Percentiles rank a stretch among this genome's conserved stretches.
Conservation (phyloP, 2,113 vertebrate genomes). For the Lipophrys pholis region DNA sequence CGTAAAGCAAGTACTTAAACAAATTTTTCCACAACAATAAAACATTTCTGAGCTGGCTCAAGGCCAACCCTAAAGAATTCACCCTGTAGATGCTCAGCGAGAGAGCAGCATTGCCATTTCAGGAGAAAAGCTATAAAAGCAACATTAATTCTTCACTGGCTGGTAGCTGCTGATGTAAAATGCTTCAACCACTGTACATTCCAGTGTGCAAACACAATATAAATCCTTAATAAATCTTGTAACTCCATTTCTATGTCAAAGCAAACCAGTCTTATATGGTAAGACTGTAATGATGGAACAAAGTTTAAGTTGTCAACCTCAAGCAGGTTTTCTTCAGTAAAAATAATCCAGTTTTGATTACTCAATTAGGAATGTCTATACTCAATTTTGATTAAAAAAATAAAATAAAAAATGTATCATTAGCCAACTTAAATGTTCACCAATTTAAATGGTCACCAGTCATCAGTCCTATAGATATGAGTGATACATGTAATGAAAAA, state of each 20-base stretch:
- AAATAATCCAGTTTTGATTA: constrained; percentile 11
- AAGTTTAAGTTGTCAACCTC: constrained; percentile 26
- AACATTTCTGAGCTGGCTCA: constrained; percentile 67
- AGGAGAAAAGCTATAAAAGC: constrained; percentile 65
- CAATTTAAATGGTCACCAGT: too few relatives aligned
- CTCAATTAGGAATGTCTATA: too few relatives aligned
- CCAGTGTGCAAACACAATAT: constrained; percentile 56
- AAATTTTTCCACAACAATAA: constrained; percentile 73
- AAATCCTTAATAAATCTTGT: constrained; percentile 53
- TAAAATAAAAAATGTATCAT: too few relatives aligned
- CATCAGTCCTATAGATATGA: too few relatives aligned
- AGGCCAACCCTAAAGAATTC: constrained; percentile 52
- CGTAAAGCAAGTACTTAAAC: constrained; percentile 74
- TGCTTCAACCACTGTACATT: constrained; percentile 48
- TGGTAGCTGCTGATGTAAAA: constrained; percentile 55
- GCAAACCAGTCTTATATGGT: constrained; percentile 13
- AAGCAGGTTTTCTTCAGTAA: constrained; percentile 21
- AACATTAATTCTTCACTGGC: constrained; percentile 58
- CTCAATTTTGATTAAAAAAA: too few relatives aligned
- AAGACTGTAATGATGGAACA: constrained; percentile 13
- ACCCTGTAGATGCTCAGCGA: constrained; percentile 56
- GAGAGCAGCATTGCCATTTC: constrained; percentile 50
- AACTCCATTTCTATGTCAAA: constrained; percentile 32
- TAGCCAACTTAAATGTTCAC: too few relatives aligned
- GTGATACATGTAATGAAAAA: too few relatives aligned